phyloP scores from a whole-genome alignment of 2,888 invertebrate genomes.

The Rhagonycha fulva region DNA sequence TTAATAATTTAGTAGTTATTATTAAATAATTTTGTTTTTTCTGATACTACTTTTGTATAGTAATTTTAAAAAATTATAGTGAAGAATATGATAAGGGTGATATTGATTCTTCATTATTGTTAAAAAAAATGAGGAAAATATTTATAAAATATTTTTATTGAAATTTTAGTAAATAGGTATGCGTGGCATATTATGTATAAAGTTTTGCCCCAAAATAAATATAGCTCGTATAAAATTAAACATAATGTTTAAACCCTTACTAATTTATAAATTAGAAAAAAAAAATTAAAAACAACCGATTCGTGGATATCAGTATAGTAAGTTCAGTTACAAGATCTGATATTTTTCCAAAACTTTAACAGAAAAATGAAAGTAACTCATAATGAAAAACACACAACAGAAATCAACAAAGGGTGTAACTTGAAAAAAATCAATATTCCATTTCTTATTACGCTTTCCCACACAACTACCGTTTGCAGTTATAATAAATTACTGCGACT shows the following conservation, averaged over 20 bases:
- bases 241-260: neutral
- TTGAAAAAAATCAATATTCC: conserved; percentile 40
- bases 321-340: neutral
- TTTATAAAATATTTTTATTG: no score
- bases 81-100: no score
- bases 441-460: conserved; percentile 38
- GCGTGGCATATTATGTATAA: neutral
- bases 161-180: no score
- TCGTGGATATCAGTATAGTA: neutral
- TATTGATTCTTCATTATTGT: no score
- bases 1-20: no score
- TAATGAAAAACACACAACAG: conserved; percentile 31
- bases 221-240: neutral
- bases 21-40: no score
- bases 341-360: neutral
- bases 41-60: no score
- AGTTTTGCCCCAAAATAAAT: neutral
- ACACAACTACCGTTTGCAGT: conserved; percentile 33
- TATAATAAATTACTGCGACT: conserved; percentile 38
- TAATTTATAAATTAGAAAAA: neutral
- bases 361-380: neutral
- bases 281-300: neutral
- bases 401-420: conserved; percentile 38
- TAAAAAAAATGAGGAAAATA: no score
- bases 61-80: no score